These are phyloP conservation scores for Campaea margaritaria DNA, from an alignment of 2,888 invertebrate species.

Conservation along the genomic window DNA sequence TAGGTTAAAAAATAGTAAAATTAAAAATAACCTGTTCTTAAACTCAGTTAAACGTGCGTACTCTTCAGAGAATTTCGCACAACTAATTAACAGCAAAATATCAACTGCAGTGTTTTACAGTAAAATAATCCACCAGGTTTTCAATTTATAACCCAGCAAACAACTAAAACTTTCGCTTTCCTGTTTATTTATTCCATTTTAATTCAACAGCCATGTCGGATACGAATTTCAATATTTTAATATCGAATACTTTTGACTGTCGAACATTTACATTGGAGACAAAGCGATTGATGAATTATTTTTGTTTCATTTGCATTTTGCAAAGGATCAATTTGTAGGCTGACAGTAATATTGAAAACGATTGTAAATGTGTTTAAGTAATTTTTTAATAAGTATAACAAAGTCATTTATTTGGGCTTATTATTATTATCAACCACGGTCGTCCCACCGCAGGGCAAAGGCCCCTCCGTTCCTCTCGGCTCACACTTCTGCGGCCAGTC, in stretches of 20 bases:
- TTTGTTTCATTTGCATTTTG: conserved; percentile 14
- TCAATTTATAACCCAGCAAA: background rate
- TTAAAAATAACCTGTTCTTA: too few relatives aligned
- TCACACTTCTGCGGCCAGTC: too few relatives aligned
- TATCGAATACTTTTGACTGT: conserved; percentile 13
- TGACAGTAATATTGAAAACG: background rate
- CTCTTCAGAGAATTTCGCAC: too few relatives aligned
- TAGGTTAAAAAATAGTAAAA: too few relatives aligned
- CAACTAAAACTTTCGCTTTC: background rate
- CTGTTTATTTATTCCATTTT: conserved; percentile 10
- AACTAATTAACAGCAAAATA: too few relatives aligned
- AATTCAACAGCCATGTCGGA: conserved; percentile 3
- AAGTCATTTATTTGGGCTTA: background rate
- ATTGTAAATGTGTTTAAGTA: background rate
- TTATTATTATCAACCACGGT: too few relatives aligned
- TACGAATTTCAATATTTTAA: conserved; percentile 15
- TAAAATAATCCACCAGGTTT: background rate
- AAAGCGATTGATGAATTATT: conserved; percentile 10
- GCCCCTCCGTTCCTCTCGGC: too few relatives aligned
- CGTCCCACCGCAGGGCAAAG: too few relatives aligned
- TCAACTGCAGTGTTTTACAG: too few relatives aligned
- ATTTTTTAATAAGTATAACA: background rate
- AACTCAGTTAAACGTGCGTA: too few relatives aligned
- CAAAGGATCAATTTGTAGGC: conserved; percentile 14
- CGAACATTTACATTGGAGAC: conserved; percentile 16